Conservation (phyloP, 2,113 vertebrate species). For the Ginglymostoma cirratum region DNA sequence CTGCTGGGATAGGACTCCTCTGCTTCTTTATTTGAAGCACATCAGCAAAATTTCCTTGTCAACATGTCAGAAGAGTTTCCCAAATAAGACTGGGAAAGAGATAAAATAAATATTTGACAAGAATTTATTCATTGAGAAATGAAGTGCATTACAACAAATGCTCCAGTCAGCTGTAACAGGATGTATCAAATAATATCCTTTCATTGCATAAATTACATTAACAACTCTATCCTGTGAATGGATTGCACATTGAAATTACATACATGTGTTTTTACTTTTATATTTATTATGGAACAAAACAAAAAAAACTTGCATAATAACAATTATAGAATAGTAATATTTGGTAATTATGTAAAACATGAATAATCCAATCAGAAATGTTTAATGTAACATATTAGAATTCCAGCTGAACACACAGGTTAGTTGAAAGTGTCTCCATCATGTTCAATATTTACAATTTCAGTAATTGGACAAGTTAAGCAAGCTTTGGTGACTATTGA, state of each 20-base stretch:
- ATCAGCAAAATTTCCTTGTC: neutral
- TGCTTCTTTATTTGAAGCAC: neutral
- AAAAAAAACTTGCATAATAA: neutral
- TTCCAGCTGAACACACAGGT: neutral
- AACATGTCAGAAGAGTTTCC: neutral
- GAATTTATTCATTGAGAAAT: neutral
- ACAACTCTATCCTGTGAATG: neutral
- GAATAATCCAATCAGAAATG: neutral
- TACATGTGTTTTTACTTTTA: neutral
- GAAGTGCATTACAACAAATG: neutral
- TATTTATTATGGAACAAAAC: neutral
- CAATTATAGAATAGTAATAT: neutral
- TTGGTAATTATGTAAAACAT: too few species aligned
- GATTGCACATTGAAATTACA: neutral
- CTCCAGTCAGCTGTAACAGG: neutral
- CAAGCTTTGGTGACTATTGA: neutral
- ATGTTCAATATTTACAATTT: neutral
- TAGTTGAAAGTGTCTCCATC: neutral
- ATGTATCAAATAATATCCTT: neutral
- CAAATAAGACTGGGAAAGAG: neutral
- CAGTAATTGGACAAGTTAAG: neutral
- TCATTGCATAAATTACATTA: neutral
- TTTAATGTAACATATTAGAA: neutral
- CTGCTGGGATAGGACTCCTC: neutral
- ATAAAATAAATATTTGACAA: constrained; percentile 15